Evolutionary conservation across 2,113 vertebrate species (phyloP).

Genomic region (Paramisgurnus dabryanus): DNA sequence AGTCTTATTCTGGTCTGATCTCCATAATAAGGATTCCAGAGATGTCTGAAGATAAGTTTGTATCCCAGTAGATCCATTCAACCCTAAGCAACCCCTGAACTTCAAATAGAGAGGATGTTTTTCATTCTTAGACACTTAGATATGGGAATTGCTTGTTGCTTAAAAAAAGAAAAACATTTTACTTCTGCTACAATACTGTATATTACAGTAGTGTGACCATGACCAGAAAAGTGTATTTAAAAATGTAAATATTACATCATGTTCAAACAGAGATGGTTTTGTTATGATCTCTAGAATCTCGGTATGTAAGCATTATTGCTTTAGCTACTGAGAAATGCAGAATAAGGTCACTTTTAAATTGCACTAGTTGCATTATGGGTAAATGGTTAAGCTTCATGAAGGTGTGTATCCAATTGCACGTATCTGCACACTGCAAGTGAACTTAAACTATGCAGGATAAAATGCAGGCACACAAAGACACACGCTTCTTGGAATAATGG

Average conservation of each 20-base stretch:
- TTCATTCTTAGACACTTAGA: no score
- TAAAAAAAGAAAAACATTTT: no score
- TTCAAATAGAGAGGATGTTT: background rate
- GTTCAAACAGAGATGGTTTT: no score
- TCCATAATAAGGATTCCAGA: conserved; percentile 39
- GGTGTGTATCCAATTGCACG: background rate
- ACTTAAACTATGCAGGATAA: background rate
- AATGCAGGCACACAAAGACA: background rate
- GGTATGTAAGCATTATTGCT: background rate
- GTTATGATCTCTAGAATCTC: no score
- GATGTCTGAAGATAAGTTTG: conserved; percentile 38
- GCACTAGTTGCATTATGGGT: background rate
- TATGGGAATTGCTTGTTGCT: no score
- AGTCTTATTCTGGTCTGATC: background rate
- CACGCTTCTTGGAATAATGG: background rate
- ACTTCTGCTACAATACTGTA: no score
- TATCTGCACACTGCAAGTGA: background rate
- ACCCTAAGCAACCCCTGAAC: conserved; percentile 20
- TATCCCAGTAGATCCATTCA: conserved; percentile 32
- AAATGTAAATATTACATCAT: no score
- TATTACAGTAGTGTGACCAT: no score
- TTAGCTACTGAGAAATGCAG: background rate
- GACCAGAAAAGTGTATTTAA: no score
- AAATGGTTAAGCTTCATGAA: background rate
- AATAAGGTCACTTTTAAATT: background rate